Conservation (phyloP, 1,140 invertebrate species). For the Sipha flava region DNA sequence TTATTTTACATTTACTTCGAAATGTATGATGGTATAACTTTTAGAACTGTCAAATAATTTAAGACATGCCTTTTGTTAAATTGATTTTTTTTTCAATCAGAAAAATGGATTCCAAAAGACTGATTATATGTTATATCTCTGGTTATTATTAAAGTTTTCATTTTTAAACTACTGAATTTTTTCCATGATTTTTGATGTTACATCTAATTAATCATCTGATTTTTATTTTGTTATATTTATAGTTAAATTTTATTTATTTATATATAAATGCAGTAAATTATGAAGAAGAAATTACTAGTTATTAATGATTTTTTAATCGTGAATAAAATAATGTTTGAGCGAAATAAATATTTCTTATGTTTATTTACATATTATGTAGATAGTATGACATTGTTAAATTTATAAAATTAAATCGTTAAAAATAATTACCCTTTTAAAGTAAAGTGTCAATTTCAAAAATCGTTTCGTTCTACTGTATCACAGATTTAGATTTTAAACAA, state of each 20-base stretch:
- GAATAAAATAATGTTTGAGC: neutral
- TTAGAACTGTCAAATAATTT: neutral
- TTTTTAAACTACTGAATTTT: neutral
- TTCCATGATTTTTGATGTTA: too few relatives aligned
- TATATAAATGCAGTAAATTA: too few relatives aligned
- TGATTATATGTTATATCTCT: neutral
- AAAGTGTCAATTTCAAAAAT: neutral
- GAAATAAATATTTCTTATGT: neutral
- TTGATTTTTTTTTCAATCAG: too few relatives aligned
- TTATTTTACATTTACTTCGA: neutral
- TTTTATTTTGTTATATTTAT: too few relatives aligned
- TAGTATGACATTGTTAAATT: neutral
- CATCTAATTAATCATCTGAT: too few relatives aligned
- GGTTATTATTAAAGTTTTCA: neutral
- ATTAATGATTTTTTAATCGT: neutral
- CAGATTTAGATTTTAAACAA: conserved; percentile 7
- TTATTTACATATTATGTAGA: neutral
- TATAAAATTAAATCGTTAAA: neutral
- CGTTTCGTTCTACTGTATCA: neutral
- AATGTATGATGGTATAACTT: neutral
- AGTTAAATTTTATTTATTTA: too few relatives aligned
- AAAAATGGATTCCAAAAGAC: too few relatives aligned
- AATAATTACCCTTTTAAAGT: conserved; percentile 8
- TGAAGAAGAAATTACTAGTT: too few relatives aligned
- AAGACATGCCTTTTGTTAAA: neutral